A percentile compares a stretch with the other conserved stretches of the same genome.
These are phyloP conservation scores for Dolichallabes microphthalmus DNA, from an alignment of 2,113 vertebrate genomes.

Conservation along the genomic window DNA sequence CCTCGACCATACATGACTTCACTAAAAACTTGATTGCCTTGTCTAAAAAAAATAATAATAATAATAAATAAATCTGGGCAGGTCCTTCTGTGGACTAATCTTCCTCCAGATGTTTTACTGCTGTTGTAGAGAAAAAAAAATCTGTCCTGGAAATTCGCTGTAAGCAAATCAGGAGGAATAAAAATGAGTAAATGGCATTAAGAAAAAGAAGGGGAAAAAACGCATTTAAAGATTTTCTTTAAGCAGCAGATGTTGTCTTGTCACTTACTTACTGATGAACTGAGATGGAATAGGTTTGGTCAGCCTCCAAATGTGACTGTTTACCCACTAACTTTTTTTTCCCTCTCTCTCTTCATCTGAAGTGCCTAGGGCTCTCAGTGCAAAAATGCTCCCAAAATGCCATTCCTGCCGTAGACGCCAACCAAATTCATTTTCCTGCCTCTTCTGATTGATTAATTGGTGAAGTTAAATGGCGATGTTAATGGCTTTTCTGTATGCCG, in stretches of 20 bases:
- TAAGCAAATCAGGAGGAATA: background rate
- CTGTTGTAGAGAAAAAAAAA: background rate
- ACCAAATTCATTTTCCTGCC: constrained; percentile 32
- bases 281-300: constrained; percentile 42
- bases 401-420: background rate
- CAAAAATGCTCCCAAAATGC: constrained; percentile 22
- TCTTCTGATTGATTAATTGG: constrained; percentile 52
- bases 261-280: constrained; percentile 34
- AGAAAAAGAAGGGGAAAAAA: background rate
- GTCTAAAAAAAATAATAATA: background rate
- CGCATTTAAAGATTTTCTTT: background rate
- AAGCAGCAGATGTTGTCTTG: constrained; percentile 12
- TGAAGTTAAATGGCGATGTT: constrained; percentile 46
- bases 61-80: background rate
- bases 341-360: constrained; percentile 1
- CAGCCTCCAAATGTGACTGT: constrained; percentile 43
- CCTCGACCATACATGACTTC: background rate
- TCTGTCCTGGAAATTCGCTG: background rate
- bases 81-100: background rate
- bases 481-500: constrained; percentile 54
- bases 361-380: constrained; percentile 5
- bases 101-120: background rate
- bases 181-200: constrained; percentile 12
- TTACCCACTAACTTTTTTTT: background rate
- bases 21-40: background rate